Conservation (phyloP, 2,797 vertebrate species). For the Thunnus albacares region DNA sequence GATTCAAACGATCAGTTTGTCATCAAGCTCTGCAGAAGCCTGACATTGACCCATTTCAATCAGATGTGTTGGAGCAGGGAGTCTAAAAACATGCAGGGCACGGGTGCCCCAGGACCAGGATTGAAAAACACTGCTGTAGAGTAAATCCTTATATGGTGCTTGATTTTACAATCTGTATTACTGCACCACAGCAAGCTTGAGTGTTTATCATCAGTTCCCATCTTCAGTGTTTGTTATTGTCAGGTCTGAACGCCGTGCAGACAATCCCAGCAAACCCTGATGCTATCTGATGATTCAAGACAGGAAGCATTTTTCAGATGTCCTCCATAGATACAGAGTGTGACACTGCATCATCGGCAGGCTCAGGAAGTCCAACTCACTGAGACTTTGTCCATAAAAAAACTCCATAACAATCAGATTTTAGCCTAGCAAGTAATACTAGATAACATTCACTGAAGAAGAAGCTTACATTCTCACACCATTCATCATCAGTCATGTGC, state of each 20-base stretch:
- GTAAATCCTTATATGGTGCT: constrained; percentile 1
- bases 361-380: constrained; percentile 9
- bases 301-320: constrained; percentile 64
- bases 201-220: constrained; percentile 30
- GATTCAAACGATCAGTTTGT: no score
- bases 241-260: constrained; percentile 44
- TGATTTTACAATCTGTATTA: constrained; percentile 18
- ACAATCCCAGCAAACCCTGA: constrained; percentile 38
- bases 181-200: neutral
- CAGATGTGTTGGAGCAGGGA: no score
- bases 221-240: constrained; percentile 58
- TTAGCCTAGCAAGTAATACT: neutral
- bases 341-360: constrained; percentile 11
- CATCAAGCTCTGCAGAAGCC: no score
- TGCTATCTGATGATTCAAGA: constrained; percentile 57
- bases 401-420: constrained; percentile 10
- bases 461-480: neutral
- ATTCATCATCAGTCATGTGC: neutral
- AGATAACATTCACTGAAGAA: constrained; percentile 11
- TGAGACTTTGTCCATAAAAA: constrained; percentile 10
- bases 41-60: no score
- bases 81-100: no score
- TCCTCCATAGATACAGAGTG: constrained; percentile 42
- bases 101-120: no score
- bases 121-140: no score